Percentiles rank a stretch among this genome's conserved stretches.
phyloP scores from a whole-genome alignment of 2,113 vertebrate species.

The Rhipidura dahli region DNA sequence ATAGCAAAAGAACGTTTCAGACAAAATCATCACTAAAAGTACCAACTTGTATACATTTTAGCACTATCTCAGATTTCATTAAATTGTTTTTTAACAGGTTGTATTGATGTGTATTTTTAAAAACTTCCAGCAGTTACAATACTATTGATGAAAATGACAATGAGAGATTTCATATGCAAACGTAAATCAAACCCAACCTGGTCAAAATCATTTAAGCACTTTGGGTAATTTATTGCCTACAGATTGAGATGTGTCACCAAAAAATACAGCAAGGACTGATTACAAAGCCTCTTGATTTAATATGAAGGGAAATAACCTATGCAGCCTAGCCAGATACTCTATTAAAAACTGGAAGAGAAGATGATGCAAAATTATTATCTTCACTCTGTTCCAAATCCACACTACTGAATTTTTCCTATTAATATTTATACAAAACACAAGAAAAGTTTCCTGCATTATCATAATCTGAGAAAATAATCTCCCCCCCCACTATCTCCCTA shows the following conservation, averaged over 20 bases:
- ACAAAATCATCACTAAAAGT: background rate
- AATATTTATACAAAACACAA: constrained; percentile 33
- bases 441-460: constrained; percentile 12
- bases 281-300: constrained; percentile 25
- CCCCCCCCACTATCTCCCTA: background rate
- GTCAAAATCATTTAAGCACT: background rate
- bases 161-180: background rate
- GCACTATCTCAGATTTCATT: background rate
- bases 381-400: background rate
- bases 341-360: constrained; percentile 22
- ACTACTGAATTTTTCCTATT: background rate
- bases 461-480: constrained; percentile 45
- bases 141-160: constrained; percentile 1
- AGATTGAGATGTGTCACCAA: background rate
- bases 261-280: background rate
- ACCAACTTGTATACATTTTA: background rate
- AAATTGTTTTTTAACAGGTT: background rate
- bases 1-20: background rate
- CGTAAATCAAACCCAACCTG: background rate
- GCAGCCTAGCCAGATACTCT: background rate
- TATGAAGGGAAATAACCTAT: background rate
- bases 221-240: background rate
- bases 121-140: background rate
- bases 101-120: background rate
- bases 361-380: background rate